A percentile compares a stretch with the other conserved stretches of the same genome.
Evolutionary conservation across 2,113 vertebrate genomes (phyloP).

Genomic region (Neolamprologus devosi): DNA sequence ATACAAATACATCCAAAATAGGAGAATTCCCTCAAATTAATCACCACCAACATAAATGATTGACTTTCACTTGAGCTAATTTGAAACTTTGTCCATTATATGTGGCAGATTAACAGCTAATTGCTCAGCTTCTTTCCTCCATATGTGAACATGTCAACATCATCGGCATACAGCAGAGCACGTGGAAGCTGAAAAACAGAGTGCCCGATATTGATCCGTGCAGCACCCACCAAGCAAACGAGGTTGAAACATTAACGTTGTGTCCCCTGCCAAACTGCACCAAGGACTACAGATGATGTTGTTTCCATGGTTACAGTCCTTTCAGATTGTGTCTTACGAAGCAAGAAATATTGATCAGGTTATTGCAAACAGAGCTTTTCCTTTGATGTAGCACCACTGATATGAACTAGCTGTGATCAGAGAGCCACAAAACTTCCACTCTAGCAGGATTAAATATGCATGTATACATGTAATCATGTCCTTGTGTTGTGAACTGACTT

Average conservation of each 20-base stretch:
- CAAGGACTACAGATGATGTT: not conserved
- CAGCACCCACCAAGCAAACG: not conserved
- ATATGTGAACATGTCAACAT: not conserved
- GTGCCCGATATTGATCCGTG: accelerated
- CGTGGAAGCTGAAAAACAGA: not conserved
- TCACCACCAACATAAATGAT: not conserved
- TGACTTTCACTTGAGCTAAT: not conserved
- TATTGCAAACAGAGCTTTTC: not conserved
- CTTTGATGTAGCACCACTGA: not conserved
- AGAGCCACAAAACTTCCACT: not conserved
- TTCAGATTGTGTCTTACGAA: not conserved
- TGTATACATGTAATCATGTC: not conserved
- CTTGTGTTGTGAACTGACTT: not conserved
- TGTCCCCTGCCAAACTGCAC: not conserved
- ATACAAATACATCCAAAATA: not conserved
- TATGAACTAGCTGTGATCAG: not conserved
- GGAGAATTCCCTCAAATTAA: accelerated
- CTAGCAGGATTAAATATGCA: not conserved
- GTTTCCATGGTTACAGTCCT: not conserved
- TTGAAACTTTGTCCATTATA: not conserved
- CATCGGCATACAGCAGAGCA: not conserved
- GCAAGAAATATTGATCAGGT: not conserved
- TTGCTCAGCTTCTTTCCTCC: not conserved
- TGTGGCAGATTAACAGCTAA: not conserved
- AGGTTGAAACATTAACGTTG: accelerated